Evolutionary conservation across 2,797 vertebrate genomes (phyloP).

Genomic region (Melanogrammus aeglefinus): DNA sequence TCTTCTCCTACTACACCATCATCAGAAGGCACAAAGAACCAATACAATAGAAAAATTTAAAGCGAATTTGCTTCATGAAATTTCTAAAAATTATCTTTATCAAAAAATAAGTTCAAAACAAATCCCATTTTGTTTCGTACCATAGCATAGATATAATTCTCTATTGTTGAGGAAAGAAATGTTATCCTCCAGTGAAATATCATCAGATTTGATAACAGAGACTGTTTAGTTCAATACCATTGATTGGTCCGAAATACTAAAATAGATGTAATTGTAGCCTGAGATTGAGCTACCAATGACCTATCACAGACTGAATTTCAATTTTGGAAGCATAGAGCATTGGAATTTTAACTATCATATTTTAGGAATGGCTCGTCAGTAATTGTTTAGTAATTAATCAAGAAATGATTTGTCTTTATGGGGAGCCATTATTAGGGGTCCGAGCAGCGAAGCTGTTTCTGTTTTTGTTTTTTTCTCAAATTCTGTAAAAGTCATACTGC

Average conservation of each 20-base stretch:
- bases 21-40: conserved; percentile 34
- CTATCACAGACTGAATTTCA: not conserved
- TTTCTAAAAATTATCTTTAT: not conserved
- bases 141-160: not conserved
- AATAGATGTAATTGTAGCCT: not conserved
- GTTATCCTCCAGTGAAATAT: not conserved
- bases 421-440: too few relatives aligned
- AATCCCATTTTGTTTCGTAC: not conserved
- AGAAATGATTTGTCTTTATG: too few relatives aligned
- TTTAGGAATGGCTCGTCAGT: too few relatives aligned
- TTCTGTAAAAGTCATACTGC: too few relatives aligned
- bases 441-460: too few relatives aligned
- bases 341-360: too few relatives aligned
- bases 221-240: not conserved
- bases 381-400: too few relatives aligned
- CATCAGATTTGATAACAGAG: not conserved
- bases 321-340: too few relatives aligned
- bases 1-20: conserved; percentile 44
- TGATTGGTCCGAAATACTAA: not conserved
- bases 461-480: too few relatives aligned
- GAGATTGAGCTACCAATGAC: not conserved
- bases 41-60: not conserved
- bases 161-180: not conserved
- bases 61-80: not conserved
- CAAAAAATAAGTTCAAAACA: not conserved